A percentile compares a stretch with the other conserved stretches of the same genome.
These are phyloP conservation scores for Coremacera marginata DNA, from an alignment of 2,888 invertebrate genomes.

Conservation along the genomic window DNA sequence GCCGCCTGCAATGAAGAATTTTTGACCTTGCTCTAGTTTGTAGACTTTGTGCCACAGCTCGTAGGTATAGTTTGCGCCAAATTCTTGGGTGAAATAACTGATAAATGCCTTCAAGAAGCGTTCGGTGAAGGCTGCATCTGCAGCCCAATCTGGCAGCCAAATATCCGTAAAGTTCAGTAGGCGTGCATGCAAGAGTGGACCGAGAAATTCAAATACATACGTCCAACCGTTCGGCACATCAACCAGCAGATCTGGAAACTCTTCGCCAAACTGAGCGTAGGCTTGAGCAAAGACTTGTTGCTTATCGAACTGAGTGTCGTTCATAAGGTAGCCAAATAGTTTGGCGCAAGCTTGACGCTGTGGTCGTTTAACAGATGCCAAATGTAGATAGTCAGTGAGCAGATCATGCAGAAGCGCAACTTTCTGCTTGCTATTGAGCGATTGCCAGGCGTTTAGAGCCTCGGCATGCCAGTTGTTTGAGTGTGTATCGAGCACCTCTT, in stretches of 20 bases:
- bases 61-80: slow-evolving; percentile 60
- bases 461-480: slow-evolving; percentile 55
- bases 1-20: slow-evolving; percentile 55
- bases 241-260: slow-evolving; percentile 58
- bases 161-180: slow-evolving; percentile 56
- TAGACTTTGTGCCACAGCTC: slow-evolving; percentile 61
- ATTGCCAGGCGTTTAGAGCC: slow-evolving; percentile 55
- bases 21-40: slow-evolving; percentile 58
- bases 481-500: slow-evolving; percentile 53
- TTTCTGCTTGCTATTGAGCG: slow-evolving; percentile 52
- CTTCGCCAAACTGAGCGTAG: slow-evolving; percentile 56
- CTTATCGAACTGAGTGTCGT: slow-evolving; percentile 48
- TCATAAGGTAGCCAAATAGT: slow-evolving; percentile 57
- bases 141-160: slow-evolving; percentile 60
- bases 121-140: slow-evolving; percentile 51
- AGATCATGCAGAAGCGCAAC: slow-evolving; percentile 55
- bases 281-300: slow-evolving; percentile 53
- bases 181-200: slow-evolving; percentile 60
- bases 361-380: slow-evolving; percentile 48
- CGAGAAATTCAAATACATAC: slow-evolving; percentile 63
- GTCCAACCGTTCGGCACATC: slow-evolving; percentile 64
- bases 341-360: slow-evolving; percentile 59
- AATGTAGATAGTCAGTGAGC: slow-evolving; percentile 60
- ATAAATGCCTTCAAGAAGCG: slow-evolving; percentile 60
- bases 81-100: slow-evolving; percentile 61